Percentiles rank a stretch among this genome's conserved stretches.
phyloP scores from a whole-genome alignment of 2,113 vertebrate species.

The Osmerus mordax region DNA sequence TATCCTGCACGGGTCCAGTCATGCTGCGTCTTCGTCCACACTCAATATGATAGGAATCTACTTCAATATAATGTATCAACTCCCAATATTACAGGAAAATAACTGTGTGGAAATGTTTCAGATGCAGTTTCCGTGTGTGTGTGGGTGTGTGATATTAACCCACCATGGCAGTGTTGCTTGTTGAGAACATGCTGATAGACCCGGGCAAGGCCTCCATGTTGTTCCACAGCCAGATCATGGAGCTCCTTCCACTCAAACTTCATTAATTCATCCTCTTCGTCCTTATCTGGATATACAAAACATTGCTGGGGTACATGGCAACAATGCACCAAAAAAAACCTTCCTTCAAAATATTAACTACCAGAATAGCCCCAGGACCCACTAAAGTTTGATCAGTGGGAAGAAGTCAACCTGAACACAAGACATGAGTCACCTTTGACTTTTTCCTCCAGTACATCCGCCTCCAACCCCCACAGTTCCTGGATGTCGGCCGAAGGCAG shows the following conservation, averaged over 20 bases:
- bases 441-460: slow-evolving; percentile 35
- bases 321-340: not conserved
- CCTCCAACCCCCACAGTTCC: slow-evolving; percentile 49
- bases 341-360: no score
- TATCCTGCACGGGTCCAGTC: no score
- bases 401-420: no score
- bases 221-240: slow-evolving; percentile 32
- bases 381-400: no score
- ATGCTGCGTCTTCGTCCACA: no score
- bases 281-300: slow-evolving; percentile 23
- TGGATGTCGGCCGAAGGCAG: slow-evolving; percentile 43
- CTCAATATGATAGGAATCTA: no score
- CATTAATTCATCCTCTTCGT: slow-evolving; percentile 36
- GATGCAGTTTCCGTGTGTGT: not conserved
- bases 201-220: slow-evolving; percentile 37
- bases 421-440: slow-evolving; percentile 33
- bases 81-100: no score
- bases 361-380: no score
- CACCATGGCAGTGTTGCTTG: slow-evolving; percentile 43
- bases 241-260: slow-evolving; percentile 61
- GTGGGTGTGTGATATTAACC: not conserved
- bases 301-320: not conserved
- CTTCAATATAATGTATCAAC: no score
- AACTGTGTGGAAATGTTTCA: not conserved
- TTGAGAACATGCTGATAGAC: slow-evolving; percentile 52